Base-by-base conservation (phyloP, 2,113 vertebrate species). In the Salminus brasiliensis region DNA sequence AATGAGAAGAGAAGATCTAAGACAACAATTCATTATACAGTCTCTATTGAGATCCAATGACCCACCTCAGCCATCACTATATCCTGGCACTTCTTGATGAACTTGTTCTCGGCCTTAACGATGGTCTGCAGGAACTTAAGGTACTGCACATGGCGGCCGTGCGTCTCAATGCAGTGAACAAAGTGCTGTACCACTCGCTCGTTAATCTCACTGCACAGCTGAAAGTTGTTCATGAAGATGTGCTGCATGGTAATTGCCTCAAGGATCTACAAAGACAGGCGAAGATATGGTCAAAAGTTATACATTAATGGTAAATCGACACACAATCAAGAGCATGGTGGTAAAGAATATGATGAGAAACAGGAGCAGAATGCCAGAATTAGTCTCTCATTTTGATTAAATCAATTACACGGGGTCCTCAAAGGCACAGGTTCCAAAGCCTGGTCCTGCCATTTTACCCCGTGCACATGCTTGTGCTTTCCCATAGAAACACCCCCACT, bases 191-290 rank as follows among this genome's bases (percentile, higher is more conserved):
- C 97, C 0, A 99, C 97, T 0, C 97, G 91, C 78, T 99, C 97
- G 0, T 94, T 98, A 87, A 99, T 98, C 89, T 99, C 98, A 0
- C 96, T 98, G 94, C 97, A 99, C 16, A 99, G 94, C 94, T 98
- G 97, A 92, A 96, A 98, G 88, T 98, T 98, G 86, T 99, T 98
- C 97, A 98, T 98, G 92, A 99, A 99, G 83, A 99, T 98, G 91
- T 98, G 97, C 88, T 97, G 98, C 97, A 99, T 98, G 8, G 98
- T 99, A 49, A 98, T 90, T 0, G 98, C 97, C 85, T 99, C 98
- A 74, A 99, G 87, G 74, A 99, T 97, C 98, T 99, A 77, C 55
- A 34, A 23, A 23, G 11, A 6, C n/a, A n/a, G n/a, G n/a, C n/a
- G 74, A 59, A 27, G 23, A 39, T 52, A 57, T 53, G 34, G 11